Evolutionary conservation across 2,113 vertebrate genomes (phyloP).

Genomic region (Glaucidium brasilianum): DNA sequence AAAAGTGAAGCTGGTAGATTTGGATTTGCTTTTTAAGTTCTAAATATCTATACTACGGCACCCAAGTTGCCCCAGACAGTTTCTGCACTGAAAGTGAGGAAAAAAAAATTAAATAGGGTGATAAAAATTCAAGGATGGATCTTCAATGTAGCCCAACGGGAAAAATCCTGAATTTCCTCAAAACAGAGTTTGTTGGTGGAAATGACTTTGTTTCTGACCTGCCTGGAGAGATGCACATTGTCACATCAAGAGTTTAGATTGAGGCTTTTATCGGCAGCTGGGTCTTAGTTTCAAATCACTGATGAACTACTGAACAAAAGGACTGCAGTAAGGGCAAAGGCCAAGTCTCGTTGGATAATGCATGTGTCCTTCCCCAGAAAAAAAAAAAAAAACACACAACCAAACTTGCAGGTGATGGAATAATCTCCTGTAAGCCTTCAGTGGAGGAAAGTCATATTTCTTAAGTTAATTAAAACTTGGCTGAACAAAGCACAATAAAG

Average conservation of each 20-base stretch:
- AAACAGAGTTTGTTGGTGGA: not conserved
- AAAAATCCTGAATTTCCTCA: not conserved
- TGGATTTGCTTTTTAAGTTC: not conserved
- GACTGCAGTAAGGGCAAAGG: not conserved
- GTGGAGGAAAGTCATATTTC: not conserved
- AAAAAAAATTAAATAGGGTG: not conserved
- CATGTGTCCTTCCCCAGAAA: not conserved
- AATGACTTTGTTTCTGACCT: not conserved
- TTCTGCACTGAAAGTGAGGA: not conserved
- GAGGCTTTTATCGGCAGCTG: not conserved
- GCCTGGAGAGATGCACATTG: not conserved
- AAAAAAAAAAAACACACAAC: not conserved
- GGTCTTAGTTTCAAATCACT: not conserved
- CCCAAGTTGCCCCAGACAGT: accelerated
- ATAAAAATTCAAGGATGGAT: not conserved
- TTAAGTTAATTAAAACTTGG: not conserved
- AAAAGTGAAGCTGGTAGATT: not conserved
- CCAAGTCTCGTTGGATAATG: not conserved
- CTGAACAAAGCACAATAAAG: not conserved
- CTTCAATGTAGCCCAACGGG: not conserved
- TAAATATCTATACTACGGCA: not conserved
- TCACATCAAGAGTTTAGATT: not conserved
- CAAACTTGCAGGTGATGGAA: not conserved
- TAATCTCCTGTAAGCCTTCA: not conserved
- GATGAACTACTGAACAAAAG: not conserved